Conservation (phyloP, 2,797 vertebrate species). For the Falco columbarius region DNA sequence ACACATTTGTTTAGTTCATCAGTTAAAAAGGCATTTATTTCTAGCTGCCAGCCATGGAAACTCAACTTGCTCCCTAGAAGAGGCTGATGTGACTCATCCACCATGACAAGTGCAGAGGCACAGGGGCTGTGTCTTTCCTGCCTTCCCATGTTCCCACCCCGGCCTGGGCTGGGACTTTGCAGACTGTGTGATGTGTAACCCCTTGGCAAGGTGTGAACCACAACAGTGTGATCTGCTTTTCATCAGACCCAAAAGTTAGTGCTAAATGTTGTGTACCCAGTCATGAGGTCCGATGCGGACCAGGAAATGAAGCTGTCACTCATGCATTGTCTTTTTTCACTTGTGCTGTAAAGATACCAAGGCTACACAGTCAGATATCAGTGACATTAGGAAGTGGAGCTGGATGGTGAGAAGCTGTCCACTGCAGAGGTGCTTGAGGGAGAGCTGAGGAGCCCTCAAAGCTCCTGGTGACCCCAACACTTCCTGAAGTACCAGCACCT, state of each 20-base stretch:
- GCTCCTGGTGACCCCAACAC: background rate
- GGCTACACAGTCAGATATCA: rapidly evolving
- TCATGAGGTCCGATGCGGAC: rapidly evolving
- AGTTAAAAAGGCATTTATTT: background rate
- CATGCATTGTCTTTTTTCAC: rapidly evolving
- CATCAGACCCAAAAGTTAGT: background rate
- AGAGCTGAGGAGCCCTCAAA: background rate
- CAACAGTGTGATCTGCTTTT: background rate
- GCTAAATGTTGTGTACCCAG: background rate
- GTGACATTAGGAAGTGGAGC: background rate
- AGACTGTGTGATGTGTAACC: rapidly evolving
- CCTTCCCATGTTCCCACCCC: background rate
- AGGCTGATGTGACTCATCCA: background rate
- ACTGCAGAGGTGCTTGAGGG: background rate
- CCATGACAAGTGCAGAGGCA: background rate
- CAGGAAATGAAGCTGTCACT: background rate
- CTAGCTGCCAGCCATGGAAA: background rate
- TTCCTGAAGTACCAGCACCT: background rate
- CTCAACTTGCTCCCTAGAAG: background rate
- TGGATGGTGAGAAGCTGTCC: background rate
- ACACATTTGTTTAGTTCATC: background rate
- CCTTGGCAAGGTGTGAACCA: background rate
- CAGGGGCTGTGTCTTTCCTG: background rate
- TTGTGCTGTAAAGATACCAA: background rate
- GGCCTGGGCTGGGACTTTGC: background rate